Base-by-base conservation (phyloP, 2,888 invertebrate species). In the Lacanobia wlatinum region DNA sequence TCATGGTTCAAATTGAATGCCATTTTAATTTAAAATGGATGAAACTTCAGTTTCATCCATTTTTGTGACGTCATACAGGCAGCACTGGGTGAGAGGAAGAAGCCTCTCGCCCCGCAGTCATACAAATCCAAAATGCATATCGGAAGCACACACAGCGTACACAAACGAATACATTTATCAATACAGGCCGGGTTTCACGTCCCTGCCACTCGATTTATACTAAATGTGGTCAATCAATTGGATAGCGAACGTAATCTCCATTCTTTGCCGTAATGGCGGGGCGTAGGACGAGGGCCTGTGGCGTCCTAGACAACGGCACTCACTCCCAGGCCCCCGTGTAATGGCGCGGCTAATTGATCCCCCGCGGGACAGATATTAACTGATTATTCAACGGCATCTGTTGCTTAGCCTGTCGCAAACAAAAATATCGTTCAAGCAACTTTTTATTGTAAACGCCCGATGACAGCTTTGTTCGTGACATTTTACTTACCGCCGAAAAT, bases 291-390 rank as follows among this genome's bases (percentile, higher is more conserved):
- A 82, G 87, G 87, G 88, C 90, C 90, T 90, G 90, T 90, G 87
- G 87, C 84, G 83, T 87, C 80, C 87, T 90, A 91, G 91, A 91
- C 89, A 89, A 86, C 83, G 89, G 87, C 90, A 91, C 90, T 94
- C 92, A 93, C 85, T 86, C 77, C 88, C 94, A 94, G 93, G 89
- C 90, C 89, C 89, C 86, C 87, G 92, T 88, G 91, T 90, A 95
- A 94, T 94, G 92, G 87, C 62, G 89, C 90, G 90, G 84, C 85
- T 90, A 92, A 90, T 89, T 90, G 89, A 90, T 87, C 88, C 88
- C 87, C 79, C 78, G 80, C 77, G 74, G 83, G 84, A 86, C 84
- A 84, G 87, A 89, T 90, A 89, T 88, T 87, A 89, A 88, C 89
- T 91, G 90, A 91, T 92, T 91, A 87, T 86, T 85, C 87, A 89